These are phyloP conservation scores for Bombus confusus DNA, from an alignment of 1,140 invertebrate genomes.

Conservation along the genomic window DNA sequence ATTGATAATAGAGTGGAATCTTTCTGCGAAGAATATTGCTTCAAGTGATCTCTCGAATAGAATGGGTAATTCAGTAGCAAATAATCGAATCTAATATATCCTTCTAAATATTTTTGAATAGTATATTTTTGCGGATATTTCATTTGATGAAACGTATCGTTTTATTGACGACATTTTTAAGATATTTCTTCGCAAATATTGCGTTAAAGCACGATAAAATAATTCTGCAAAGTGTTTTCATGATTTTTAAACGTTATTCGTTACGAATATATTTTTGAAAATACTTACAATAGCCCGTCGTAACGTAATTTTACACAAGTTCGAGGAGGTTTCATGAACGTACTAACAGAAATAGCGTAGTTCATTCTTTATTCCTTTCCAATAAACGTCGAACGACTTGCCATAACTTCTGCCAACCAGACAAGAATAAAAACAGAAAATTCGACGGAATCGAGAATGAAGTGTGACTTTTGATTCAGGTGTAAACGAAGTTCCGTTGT, in stretches of 20 bases:
- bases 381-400: background rate
- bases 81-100: too few relatives aligned
- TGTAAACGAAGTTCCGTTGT: background rate
- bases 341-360: background rate
- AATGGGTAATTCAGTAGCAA: background rate
- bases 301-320: too few relatives aligned
- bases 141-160: too few relatives aligned
- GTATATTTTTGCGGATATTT: too few relatives aligned
- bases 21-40: background rate
- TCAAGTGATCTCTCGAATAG: background rate
- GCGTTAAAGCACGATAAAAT: too few relatives aligned
- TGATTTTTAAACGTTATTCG: too few relatives aligned
- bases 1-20: background rate
- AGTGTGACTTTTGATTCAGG: background rate
- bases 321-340: background rate
- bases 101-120: too few relatives aligned
- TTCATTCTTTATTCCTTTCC: background rate
- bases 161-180: too few relatives aligned
- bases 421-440: background rate
- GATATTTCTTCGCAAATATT: too few relatives aligned
- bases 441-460: background rate
- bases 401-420: background rate
- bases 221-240: too few relatives aligned
- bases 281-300: background rate
- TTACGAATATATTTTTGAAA: too few relatives aligned